Conservation (phyloP, 2,113 vertebrate species). For the Petromus typicus region DNA sequence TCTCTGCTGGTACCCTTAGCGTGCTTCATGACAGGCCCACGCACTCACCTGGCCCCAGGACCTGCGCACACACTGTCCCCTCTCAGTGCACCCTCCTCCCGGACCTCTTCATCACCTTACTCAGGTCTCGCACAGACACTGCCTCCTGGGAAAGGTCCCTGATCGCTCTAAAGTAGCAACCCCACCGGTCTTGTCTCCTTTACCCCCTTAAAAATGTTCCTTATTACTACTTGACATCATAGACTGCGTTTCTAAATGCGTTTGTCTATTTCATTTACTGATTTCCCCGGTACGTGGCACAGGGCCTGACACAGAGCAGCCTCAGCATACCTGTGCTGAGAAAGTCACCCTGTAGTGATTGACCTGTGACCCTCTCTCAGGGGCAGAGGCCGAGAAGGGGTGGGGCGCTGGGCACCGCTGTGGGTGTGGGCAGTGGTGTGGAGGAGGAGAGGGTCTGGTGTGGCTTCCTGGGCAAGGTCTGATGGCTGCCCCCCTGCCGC, state of each 20-base stretch:
- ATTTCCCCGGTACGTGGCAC: not conserved
- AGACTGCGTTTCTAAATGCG: not conserved
- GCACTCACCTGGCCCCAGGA: too few species aligned
- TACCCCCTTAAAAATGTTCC: not conserved
- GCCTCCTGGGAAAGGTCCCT: not conserved
- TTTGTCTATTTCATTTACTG: not conserved
- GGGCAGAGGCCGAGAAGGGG: not conserved
- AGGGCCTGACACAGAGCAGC: not conserved
- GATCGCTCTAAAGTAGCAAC: not conserved
- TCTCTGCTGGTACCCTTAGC: not conserved
- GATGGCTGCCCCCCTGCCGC: not conserved
- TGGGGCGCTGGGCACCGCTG: not conserved
- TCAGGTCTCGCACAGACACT: not conserved
- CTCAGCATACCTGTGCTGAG: not conserved
- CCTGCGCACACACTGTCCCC: not conserved
- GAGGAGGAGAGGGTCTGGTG: not conserved
- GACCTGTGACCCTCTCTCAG: too few species aligned
- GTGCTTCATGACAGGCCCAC: fast-evolving
- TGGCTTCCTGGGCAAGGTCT: not conserved
- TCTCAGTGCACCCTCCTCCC: not conserved
- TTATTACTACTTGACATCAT: not conserved
- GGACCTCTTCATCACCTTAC: not conserved
- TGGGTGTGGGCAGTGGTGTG: not conserved
- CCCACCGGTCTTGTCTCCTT: not conserved
- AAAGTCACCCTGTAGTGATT: not conserved